Conservation (phyloP, 2,888 invertebrate species). For the Monochamus alternatus region DNA sequence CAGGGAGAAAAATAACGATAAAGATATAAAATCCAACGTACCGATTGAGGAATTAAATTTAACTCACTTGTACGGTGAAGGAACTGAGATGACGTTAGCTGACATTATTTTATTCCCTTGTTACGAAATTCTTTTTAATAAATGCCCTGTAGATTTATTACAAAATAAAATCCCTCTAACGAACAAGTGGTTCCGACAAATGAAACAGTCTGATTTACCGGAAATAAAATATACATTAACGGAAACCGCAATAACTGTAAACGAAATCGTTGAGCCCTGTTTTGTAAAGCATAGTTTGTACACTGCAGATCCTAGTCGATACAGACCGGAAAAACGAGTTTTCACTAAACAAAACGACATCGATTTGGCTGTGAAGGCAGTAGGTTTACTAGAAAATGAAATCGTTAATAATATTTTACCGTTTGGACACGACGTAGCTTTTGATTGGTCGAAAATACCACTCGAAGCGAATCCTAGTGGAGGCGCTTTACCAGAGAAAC, state of each 20-base stretch:
- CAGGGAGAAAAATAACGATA: conserved; percentile 71
- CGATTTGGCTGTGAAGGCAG: conserved; percentile 74
- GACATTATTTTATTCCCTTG: conserved; percentile 87
- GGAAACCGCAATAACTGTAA: conserved; percentile 1
- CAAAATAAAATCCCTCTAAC: conserved; percentile 75
- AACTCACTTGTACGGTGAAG: conserved; percentile 87
- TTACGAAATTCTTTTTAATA: conserved; percentile 76
- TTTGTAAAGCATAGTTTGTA: conserved; percentile 79
- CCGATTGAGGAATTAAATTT: conserved; percentile 73
- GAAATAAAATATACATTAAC: conserved; percentile 45
- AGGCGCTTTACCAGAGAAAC: conserved; percentile 83
- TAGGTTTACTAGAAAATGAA: conserved; percentile 71
- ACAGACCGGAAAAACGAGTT: conserved; percentile 81
- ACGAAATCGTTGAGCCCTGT: conserved; percentile 59
- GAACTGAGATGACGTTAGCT: conserved; percentile 85
- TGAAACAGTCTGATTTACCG: conserved; percentile 55
- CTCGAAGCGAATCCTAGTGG: conserved; percentile 83
- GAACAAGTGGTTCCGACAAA: conserved; percentile 76
- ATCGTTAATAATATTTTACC: conserved; percentile 66
- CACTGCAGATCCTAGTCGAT: conserved; percentile 84
- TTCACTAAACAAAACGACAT: conserved; percentile 87
- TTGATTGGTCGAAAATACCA: conserved; percentile 84
- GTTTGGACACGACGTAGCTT: conserved; percentile 69
- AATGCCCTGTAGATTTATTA: conserved; percentile 57
- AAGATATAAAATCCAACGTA: conserved; percentile 69